Evolutionary conservation across 2,113 vertebrate genomes (phyloP).

Genomic region (Meriones unguiculatus): DNA sequence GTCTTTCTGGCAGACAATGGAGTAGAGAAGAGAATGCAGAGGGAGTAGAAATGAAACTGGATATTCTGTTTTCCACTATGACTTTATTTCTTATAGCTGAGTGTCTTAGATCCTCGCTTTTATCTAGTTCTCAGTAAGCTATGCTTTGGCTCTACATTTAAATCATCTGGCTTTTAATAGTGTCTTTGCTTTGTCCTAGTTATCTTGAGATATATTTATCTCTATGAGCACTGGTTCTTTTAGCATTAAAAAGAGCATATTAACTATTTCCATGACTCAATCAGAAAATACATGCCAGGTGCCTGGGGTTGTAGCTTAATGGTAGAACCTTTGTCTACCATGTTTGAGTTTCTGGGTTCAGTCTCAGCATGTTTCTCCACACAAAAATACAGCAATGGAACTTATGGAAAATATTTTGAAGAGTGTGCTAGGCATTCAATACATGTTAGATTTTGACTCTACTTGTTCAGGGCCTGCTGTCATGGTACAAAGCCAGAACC

Average conservation of each 20-base stretch:
- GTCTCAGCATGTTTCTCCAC: neutral
- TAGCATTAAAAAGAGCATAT: neutral
- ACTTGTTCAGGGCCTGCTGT: neutral
- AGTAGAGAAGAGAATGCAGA: neutral
- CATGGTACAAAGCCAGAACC: neutral
- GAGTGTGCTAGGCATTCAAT: neutral
- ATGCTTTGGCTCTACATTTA: neutral
- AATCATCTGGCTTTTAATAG: neutral
- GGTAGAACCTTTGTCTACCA: neutral
- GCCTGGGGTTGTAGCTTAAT: neutral
- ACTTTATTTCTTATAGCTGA: neutral
- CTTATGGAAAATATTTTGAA: neutral
- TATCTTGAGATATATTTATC: neutral
- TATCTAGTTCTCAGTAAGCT: neutral
- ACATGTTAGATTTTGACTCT: neutral
- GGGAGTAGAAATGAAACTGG: neutral
- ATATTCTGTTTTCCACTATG: neutral
- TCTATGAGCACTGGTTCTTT: neutral
- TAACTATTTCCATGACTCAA: neutral
- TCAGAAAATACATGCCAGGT: neutral
- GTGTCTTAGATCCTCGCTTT: neutral
- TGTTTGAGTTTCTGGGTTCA: neutral
- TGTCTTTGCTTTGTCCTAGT: neutral
- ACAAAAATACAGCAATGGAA: neutral
- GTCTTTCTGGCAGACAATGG: constrained; percentile 9